Percentiles rank a stretch among this genome's conserved stretches.
phyloP scores from a whole-genome alignment of 2,113 vertebrate genomes.

The Monarcha castaneiventris region DNA sequence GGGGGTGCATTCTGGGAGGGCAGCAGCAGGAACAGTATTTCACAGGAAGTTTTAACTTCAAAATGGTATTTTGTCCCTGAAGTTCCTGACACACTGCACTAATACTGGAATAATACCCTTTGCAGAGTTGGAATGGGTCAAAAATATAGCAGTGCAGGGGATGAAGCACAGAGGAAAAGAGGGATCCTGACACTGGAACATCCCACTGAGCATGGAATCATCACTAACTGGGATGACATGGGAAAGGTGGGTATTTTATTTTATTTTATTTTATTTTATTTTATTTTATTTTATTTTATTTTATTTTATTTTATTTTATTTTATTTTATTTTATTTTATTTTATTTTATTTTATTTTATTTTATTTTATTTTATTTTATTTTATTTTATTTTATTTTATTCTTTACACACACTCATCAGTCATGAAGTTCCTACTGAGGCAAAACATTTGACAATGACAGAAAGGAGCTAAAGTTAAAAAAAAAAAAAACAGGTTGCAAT shows the following conservation, averaged over 20 bases:
- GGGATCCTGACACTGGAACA: constrained; percentile 12
- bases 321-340: not conserved
- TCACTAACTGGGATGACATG: constrained; percentile 28
- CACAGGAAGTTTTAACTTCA: not conserved
- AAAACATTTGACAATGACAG: not conserved
- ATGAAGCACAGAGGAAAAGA: constrained; percentile 8
- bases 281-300: not conserved
- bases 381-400: not conserved
- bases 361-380: not conserved
- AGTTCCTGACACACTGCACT: not conserved
- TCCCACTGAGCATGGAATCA: constrained; percentile 3
- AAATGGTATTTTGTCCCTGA: not conserved
- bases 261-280: not conserved
- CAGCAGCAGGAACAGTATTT: not conserved
- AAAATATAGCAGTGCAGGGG: constrained; percentile 16
- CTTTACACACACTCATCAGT: not conserved
- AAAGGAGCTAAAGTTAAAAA: not conserved
- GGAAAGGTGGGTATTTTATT: not conserved
- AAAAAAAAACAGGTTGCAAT: not conserved
- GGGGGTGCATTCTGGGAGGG: accelerated
- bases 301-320: not conserved
- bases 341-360: not conserved
- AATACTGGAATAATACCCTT: not conserved
- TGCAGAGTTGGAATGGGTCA: constrained; percentile 78
- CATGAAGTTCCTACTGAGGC: not conserved